A percentile compares a stretch with the other conserved stretches of the same genome.
phyloP scores from a whole-genome alignment of 1,140 invertebrate species.

The Dendroctonus ponderosae region DNA sequence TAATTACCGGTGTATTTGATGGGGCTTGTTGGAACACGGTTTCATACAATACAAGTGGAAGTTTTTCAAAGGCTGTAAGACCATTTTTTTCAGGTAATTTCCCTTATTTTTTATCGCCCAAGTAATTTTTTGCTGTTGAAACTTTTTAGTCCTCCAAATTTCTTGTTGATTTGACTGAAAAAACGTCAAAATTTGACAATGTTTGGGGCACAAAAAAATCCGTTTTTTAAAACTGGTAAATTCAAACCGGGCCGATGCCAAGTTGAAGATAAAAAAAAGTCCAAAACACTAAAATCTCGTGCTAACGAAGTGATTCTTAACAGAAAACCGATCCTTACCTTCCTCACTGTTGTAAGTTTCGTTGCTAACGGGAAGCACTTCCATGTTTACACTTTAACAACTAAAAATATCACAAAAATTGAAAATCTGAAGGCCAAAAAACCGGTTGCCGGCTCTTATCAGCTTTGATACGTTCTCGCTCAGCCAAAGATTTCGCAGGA shows the following conservation, averaged over 20 bases:
- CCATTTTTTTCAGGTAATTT: too few relatives aligned
- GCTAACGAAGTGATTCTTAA: neutral
- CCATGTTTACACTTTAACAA: constrained; percentile 29
- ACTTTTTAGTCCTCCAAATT: too few relatives aligned
- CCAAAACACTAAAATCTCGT: neutral
- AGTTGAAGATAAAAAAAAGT: constrained; percentile 12
- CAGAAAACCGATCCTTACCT: constrained; percentile 24
- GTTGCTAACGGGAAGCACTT: constrained; percentile 38
- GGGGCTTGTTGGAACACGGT: neutral
- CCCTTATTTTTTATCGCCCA: too few relatives aligned
- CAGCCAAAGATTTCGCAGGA: constrained; percentile 1
- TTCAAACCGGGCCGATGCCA: neutral
- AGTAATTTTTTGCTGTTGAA: too few relatives aligned
- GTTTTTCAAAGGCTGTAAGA: neutral
- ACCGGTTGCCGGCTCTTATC: constrained; percentile 32
- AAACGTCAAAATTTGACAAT: neutral
- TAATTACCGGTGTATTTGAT: too few relatives aligned
- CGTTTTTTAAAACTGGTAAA: too few relatives aligned
- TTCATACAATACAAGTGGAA: neutral
- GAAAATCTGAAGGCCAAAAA: constrained; percentile 26
- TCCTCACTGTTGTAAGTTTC: constrained; percentile 35
- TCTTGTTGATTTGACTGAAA: neutral
- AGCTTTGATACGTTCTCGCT: constrained; percentile 1
- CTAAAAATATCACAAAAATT: constrained; percentile 32
- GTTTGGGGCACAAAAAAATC: too few relatives aligned